Base-by-base conservation (phyloP, 1,140 invertebrate genomes). In the Acromyrmex heyeri region DNA sequence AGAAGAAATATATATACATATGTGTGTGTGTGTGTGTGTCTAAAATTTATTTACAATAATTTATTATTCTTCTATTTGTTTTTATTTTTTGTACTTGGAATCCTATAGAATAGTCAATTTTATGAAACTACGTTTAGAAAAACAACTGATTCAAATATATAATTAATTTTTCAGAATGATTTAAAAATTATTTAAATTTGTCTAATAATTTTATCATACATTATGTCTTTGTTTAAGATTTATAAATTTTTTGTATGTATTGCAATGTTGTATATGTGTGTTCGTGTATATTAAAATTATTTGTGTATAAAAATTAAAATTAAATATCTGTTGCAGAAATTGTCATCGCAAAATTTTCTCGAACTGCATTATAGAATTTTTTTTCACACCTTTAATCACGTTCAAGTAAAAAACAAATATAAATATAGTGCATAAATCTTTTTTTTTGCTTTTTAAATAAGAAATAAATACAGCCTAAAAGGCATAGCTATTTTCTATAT, bases 21-120 rank as follows among this genome's bases (percentile, higher is more conserved):
- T 24, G 30, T 34, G 5, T 34, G 30, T 34, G 30, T 30, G 27
- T 3, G 27, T 3, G 2, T 30, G 2, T 6, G 30, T 30, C 7
- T 87, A 57, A 65, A 78, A 65, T 50, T 65, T 38, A 38, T 7
- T 67, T 53, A 14, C n/a, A 62, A 59, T 75, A 44, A 69, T 48
- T 48, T 50, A 76, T 87, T 61, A 30, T 76, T 76, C n/a, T 53
- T 69, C 14, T 21, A 78, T 50, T 67, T 44, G 21, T 65, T 81
- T 24, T 83, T 64, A 70, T 86, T 65, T 85, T 76, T 44, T 50
- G 10, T 44, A 62, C 10, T 24, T 48, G 14, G 2, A 61, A 59
- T 24, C 0, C 30, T 38, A 59, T 10, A 38, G 0, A n/a, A 67
- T 67, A 65, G 2, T 34, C 18, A 67, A 38, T 72, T 44, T 44